These are phyloP conservation scores for Amphibalanus amphitrite DNA, from an alignment of 1,140 invertebrate species.

Conservation along the genomic window DNA sequence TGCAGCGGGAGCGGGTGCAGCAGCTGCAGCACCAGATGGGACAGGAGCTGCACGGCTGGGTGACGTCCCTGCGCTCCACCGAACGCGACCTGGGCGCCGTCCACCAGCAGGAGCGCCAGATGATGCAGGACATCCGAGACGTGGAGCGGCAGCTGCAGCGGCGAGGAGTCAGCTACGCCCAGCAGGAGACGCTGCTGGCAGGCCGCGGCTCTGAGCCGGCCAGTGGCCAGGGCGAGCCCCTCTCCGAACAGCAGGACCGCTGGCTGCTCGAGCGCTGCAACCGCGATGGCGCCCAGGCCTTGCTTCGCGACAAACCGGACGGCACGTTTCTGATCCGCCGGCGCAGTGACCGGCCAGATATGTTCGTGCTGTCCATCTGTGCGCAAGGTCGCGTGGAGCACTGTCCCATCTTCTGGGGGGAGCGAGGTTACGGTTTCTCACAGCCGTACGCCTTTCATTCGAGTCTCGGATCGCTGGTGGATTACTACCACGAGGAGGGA, in stretches of 20 bases:
- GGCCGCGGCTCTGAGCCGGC: not conserved
- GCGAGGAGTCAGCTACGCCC: not conserved
- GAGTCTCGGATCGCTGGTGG: conserved; percentile 61
- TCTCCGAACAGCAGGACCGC: not conserved
- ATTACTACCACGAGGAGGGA: conserved; percentile 81
- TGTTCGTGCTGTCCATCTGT: not conserved
- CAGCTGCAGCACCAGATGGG: conserved; percentile 53
- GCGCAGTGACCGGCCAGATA: not conserved
- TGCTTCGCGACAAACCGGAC: conserved; percentile 50
- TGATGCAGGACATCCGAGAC: not conserved
- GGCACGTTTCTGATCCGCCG: conserved; percentile 79
- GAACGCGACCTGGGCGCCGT: not conserved
- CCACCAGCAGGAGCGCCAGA: not conserved
- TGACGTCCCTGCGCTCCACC: conserved; percentile 39
- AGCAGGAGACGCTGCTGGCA: not conserved
- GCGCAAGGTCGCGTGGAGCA: conserved; percentile 49
- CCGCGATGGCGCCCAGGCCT: conserved; percentile 50
- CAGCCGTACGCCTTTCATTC: conserved; percentile 82
- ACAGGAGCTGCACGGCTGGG: conserved; percentile 52
- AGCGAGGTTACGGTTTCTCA: conserved; percentile 79
- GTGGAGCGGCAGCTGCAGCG: conserved; percentile 2
- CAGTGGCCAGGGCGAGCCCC: not conserved
- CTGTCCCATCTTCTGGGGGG: conserved; percentile 76
- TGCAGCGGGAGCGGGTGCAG: conserved; percentile 45
- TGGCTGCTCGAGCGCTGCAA: conserved; percentile 57